These are phyloP conservation scores for Cichlasoma orientale DNA, from an alignment of 2,797 vertebrate species.

Conservation along the genomic window DNA sequence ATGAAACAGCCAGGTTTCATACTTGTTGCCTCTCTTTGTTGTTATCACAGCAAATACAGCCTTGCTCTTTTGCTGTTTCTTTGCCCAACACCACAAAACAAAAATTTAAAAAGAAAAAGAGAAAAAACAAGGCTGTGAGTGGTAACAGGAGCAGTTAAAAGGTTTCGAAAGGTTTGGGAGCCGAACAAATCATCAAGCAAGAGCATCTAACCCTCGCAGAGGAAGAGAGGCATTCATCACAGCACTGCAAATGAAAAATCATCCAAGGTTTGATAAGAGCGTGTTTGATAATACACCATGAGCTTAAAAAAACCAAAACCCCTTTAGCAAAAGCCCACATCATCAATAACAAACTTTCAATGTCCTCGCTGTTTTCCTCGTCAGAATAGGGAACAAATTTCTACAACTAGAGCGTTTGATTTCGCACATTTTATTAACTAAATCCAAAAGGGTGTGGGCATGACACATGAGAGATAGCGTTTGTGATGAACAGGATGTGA, in stretches of 20 bases:
- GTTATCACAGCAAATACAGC: neutral
- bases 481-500: constrained; percentile 29
- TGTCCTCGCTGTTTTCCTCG: neutral
- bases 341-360: neutral
- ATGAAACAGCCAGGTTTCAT: neutral
- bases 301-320: neutral
- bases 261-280: neutral
- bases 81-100: neutral
- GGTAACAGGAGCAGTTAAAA: neutral
- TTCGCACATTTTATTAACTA: constrained; percentile 36
- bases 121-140: neutral
- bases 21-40: rapidly evolving
- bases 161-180: neutral
- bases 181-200: neutral
- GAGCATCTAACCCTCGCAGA: neutral
- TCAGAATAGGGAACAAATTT: neutral
- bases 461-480: neutral
- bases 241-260: neutral
- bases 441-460: neutral
- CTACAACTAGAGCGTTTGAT: constrained; percentile 28
- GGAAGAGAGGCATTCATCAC: neutral
- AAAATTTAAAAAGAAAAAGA: neutral
- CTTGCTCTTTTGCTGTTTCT: neutral
- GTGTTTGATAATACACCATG: neutral
- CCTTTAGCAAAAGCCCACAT: neutral